phyloP scores from a whole-genome alignment of 1,140 invertebrate species.

The Drosophila baimaii region DNA sequence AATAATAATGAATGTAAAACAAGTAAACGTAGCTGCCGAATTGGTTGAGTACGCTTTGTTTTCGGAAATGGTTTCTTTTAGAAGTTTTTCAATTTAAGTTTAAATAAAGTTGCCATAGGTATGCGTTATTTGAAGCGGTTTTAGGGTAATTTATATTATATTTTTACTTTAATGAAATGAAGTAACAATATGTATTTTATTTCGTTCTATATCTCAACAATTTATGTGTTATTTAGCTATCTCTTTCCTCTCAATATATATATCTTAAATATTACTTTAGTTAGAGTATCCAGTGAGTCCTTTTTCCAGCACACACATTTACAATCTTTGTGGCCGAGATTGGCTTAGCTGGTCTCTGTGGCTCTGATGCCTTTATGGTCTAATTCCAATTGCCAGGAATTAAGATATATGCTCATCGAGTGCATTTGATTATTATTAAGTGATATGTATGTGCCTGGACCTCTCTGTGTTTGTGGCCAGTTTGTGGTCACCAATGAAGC shows the following conservation, averaged over 20 bases:
- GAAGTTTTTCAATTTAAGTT: slow-evolving; percentile 32
- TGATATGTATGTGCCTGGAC: slow-evolving; percentile 29
- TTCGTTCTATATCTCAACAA: too few relatives aligned
- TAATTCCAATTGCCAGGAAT: slow-evolving; percentile 58
- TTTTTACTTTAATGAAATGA: neutral
- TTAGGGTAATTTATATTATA: neutral
- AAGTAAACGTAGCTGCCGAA: slow-evolving; percentile 28
- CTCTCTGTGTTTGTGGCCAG: slow-evolving; percentile 17
- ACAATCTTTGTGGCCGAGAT: slow-evolving; percentile 7
- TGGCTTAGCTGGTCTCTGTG: slow-evolving; percentile 7
- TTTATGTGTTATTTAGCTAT: neutral
- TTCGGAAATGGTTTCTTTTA: slow-evolving; percentile 13
- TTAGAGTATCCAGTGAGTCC: slow-evolving; percentile 5
- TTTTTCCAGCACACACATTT: neutral
- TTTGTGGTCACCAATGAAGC: slow-evolving; percentile 41
- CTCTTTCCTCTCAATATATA: neutral
- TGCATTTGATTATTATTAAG: slow-evolving; percentile 77
- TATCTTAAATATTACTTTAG: neutral
- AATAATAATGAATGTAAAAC: slow-evolving; percentile 45
- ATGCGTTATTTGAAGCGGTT: neutral
- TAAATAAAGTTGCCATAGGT: neutral
- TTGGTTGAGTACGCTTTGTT: slow-evolving; percentile 27
- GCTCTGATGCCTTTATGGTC: slow-evolving; percentile 19
- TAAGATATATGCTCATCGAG: slow-evolving; percentile 67
- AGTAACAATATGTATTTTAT: too few relatives aligned